Conservation (phyloP, 35 echinoderm and acorn worm species). For the Patiria miniata region DNA sequence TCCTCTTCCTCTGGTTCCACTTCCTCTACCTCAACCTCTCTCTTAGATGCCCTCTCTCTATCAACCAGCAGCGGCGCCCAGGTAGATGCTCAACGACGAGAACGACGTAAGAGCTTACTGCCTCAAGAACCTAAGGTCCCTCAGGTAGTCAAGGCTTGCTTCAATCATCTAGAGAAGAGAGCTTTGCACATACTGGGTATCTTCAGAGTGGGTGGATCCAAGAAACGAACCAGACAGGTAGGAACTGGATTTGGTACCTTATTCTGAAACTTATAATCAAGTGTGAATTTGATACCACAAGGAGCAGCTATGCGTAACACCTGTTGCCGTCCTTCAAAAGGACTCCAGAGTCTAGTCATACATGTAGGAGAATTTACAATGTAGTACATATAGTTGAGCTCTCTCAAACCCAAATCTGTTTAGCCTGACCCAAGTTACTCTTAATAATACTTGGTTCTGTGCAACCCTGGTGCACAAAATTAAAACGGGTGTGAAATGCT, state of each 20-base stretch:
- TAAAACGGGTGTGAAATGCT: no score
- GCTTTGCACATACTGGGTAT: slow-evolving; percentile 83
- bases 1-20: neutral
- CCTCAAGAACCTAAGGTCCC: slow-evolving; percentile 83
- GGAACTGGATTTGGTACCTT: neutral
- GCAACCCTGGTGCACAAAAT: no score
- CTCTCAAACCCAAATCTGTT: no score
- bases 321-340: no score
- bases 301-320: no score
- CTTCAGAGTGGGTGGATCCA: slow-evolving; percentile 94
- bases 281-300: no score
- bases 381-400: no score
- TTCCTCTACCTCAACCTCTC: slow-evolving; percentile 48
- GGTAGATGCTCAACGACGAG: slow-evolving; percentile 64
- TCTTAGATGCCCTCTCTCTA: slow-evolving; percentile 76
- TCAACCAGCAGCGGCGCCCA: slow-evolving; percentile 58
- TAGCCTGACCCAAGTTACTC: no score
- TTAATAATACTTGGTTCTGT: no score
- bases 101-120: slow-evolving; percentile 69
- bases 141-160: slow-evolving; percentile 80
- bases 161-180: slow-evolving; percentile 77
- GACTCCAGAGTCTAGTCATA: no score
- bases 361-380: no score
- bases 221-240: slow-evolving; percentile 97
- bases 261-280: no score